Evolutionary conservation across 2,113 vertebrate species (phyloP).

Genomic region (Sturnira hondurensis): DNA sequence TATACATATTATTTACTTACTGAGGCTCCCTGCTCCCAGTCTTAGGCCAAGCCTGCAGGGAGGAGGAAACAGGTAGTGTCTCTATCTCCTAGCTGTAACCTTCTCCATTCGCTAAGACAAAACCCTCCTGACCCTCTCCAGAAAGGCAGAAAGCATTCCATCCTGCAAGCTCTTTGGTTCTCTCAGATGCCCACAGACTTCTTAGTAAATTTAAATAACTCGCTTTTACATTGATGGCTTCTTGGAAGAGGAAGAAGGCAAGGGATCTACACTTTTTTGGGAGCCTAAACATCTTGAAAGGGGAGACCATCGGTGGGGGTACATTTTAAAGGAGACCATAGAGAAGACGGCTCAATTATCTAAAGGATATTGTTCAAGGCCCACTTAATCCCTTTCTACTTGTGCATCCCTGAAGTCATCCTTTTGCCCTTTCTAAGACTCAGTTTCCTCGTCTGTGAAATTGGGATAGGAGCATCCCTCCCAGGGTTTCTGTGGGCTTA

Average conservation of each 20-base stretch:
- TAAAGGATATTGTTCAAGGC: neutral
- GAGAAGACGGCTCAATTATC: neutral
- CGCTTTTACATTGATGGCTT: neutral
- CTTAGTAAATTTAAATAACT: neutral
- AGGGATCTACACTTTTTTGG: neutral
- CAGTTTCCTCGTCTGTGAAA: neutral
- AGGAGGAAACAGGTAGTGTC: neutral
- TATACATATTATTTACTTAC: constrained; percentile 41
- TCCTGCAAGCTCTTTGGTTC: neutral
- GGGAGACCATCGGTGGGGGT: neutral
- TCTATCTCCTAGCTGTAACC: no score
- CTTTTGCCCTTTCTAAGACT: neutral
- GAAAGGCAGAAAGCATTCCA: neutral
- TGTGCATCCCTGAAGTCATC: neutral
- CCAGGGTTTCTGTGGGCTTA: neutral
- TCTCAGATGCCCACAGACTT: neutral
- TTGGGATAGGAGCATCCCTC: neutral
- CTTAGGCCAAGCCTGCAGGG: neutral
- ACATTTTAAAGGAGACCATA: neutral
- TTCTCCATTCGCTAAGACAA: neutral
- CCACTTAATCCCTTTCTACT: neutral
- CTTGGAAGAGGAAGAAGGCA: neutral
- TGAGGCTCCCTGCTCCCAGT: neutral
- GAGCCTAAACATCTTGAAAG: neutral
- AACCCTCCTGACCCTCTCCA: neutral